These are phyloP conservation scores for Uromys caudimaculatus DNA, from an alignment of 2,797 vertebrate genomes.

Conservation along the genomic window DNA sequence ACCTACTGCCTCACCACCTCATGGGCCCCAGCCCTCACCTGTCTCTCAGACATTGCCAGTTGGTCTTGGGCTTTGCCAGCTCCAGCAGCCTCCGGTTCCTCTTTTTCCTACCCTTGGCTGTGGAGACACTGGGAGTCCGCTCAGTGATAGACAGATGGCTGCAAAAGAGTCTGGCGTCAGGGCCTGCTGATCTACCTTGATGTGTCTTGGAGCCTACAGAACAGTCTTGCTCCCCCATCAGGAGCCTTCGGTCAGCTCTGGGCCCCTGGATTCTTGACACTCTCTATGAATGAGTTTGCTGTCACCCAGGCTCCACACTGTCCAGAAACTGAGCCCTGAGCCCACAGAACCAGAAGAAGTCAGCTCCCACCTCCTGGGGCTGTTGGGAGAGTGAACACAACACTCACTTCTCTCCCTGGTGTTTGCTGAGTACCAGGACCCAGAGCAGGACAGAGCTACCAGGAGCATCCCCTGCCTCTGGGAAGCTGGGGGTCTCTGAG, in stretches of 20 bases:
- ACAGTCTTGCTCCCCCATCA: background rate
- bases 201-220: background rate
- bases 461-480: background rate
- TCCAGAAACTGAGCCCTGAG: background rate
- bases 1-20: background rate
- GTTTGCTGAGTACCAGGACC: background rate
- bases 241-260: background rate
- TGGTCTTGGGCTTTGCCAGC: constrained; percentile 70
- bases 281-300: background rate
- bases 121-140: background rate
- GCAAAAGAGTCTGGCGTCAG: accelerated
- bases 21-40: constrained; percentile 64
- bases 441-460: background rate
- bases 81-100: background rate
- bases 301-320: background rate
- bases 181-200: too few species aligned
- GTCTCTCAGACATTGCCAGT: constrained; percentile 62
- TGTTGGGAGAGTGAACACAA: accelerated
- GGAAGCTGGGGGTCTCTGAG: background rate
- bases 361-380: too few species aligned
- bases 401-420: too few species aligned
- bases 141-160: constrained; percentile 46
- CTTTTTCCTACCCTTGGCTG: background rate
- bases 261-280: too few species aligned
- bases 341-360: background rate